phyloP scores from a whole-genome alignment of 1,140 invertebrate species.

The Brachionus rotundiformis region DNA sequence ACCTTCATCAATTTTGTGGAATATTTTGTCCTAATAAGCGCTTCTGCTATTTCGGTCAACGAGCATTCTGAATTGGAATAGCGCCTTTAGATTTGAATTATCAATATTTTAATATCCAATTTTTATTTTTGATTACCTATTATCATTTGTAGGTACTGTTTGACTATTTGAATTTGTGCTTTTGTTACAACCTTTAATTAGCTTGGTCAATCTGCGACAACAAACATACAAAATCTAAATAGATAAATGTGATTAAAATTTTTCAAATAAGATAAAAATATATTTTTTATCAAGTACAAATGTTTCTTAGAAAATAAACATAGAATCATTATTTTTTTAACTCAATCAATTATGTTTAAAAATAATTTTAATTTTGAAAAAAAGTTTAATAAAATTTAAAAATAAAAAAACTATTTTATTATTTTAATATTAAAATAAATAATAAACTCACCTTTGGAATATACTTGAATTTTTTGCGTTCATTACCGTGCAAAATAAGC shows the following conservation, averaged over 20 bases:
- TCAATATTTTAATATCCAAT: background rate
- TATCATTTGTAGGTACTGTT: background rate
- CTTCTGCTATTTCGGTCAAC: background rate
- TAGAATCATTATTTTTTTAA: too few species aligned
- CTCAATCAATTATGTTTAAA: too few species aligned
- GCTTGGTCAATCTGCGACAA: background rate
- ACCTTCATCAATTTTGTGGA: background rate
- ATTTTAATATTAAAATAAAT: background rate
- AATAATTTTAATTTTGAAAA: too few species aligned
- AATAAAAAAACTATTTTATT: too few species aligned
- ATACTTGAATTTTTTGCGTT: slow-evolving; percentile 75
- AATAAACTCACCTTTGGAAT: slow-evolving; percentile 73
- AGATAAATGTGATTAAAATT: too few species aligned
- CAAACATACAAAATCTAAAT: background rate
- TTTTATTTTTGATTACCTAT: background rate
- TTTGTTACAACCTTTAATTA: background rate
- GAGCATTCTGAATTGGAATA: background rate
- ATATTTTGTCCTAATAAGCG: background rate
- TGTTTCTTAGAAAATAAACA: too few species aligned
- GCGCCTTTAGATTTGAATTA: background rate
- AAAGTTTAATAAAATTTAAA: too few species aligned
- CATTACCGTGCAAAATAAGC: slow-evolving; percentile 76
- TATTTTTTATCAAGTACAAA: too few species aligned
- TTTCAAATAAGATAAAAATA: too few species aligned
- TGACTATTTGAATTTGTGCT: background rate